Conservation (phyloP, 2,888 invertebrate species). For the Coenonympha glycerion region DNA sequence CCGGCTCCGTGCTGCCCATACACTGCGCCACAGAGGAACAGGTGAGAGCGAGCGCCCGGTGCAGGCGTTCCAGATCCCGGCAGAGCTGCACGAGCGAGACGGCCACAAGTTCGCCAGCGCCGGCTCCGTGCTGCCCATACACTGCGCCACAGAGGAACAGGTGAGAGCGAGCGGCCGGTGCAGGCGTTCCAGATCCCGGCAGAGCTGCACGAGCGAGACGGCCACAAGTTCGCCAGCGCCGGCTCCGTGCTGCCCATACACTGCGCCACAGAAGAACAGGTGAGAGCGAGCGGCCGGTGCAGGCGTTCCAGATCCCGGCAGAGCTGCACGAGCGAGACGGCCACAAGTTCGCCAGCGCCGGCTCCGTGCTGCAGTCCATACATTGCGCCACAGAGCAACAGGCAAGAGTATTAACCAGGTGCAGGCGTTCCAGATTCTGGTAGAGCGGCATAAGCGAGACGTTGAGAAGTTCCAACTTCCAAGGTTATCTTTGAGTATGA, state of each 20-base stretch:
- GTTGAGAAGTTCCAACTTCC: too few relatives aligned
- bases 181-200: too few relatives aligned
- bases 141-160: constrained; percentile 47
- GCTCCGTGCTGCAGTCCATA: constrained; percentile 51
- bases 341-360: constrained; percentile 49
- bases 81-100: too few relatives aligned
- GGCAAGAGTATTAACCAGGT: constrained; percentile 56
- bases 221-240: constrained; percentile 52
- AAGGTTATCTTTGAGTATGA: too few relatives aligned
- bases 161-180: constrained; percentile 35
- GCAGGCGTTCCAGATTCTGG: constrained; percentile 55
- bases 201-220: too few relatives aligned
- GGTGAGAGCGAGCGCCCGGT: constrained; percentile 38
- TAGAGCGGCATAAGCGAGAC: constrained; percentile 48
- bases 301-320: constrained; percentile 53
- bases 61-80: too few relatives aligned
- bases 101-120: too few relatives aligned
- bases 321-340: constrained; percentile 52
- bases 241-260: constrained; percentile 57
- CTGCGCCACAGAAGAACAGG: constrained; percentile 48
- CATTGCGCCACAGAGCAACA: constrained; percentile 54
- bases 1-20: constrained; percentile 52
- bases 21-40: constrained; percentile 50
- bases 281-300: constrained; percentile 58
- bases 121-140: too few relatives aligned